These are phyloP conservation scores for Percina caprodes DNA, from an alignment of 2,113 vertebrate genomes.

Conservation along the genomic window DNA sequence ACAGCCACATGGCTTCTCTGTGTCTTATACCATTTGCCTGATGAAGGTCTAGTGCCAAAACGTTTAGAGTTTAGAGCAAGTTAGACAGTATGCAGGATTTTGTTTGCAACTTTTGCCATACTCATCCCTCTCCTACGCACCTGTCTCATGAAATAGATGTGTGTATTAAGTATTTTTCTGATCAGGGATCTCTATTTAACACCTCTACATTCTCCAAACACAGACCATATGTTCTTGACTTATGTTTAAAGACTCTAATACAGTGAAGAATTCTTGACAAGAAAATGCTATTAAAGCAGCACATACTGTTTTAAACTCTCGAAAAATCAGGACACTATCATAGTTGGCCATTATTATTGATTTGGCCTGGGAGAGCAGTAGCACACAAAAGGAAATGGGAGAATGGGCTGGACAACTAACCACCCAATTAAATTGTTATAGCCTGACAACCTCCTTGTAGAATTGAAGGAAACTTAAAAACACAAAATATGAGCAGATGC, in stretches of 20 bases:
- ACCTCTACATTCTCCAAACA: background rate
- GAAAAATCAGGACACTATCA: background rate
- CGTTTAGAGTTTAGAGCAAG: no score
- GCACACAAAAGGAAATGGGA: background rate
- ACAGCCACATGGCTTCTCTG: no score
- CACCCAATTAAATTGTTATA: slow-evolving; percentile 19
- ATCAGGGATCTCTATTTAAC: background rate
- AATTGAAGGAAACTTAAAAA: slow-evolving; percentile 11
- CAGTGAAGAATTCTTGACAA: background rate
- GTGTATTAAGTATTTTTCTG: no score
- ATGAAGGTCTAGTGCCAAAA: no score
- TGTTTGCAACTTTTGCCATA: no score
- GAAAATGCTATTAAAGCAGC: slow-evolving; percentile 1
- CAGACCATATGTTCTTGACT: background rate
- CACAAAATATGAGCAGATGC: slow-evolving; percentile 23
- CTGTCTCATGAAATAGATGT: no score
- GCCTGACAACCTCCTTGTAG: slow-evolving; percentile 1
- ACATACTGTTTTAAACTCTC: slow-evolving; percentile 8
- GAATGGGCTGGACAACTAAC: slow-evolving; percentile 8
- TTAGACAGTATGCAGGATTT: no score
- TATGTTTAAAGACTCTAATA: background rate
- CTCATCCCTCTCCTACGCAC: no score
- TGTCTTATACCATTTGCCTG: no score
- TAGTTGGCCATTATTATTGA: slow-evolving; percentile 4
- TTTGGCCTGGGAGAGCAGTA: background rate